Base-by-base conservation (phyloP, 2,888 invertebrate genomes). In the Linnaemya vulpina region DNA sequence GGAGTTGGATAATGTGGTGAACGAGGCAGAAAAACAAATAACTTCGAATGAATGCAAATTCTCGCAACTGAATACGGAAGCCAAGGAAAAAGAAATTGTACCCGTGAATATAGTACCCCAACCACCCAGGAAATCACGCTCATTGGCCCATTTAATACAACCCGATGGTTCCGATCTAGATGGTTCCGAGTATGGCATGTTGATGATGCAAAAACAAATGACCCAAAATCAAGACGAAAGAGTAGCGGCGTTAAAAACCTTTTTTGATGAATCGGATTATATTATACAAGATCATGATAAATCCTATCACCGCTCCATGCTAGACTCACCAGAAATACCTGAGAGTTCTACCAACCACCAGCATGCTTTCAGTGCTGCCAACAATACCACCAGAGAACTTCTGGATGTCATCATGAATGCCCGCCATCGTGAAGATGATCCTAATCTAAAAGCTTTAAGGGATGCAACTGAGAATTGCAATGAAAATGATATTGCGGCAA, bases 1-100 rank as follows among this genome's bases (percentile, higher is more conserved):
- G 91, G 97, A 97, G 91, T 92, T 97, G 49, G 94, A 96, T 87
- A 97, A 96, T 88, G 97, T 97, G 85, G 96, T 97, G 0, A 97
- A 96, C 89, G 96, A 97, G 88, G 97, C 96, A 0, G 96, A 97
- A 92, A 95, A 96, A 0, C 95, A 96, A 91, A 91, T 92, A 10
- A 87, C 88, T 11, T 89, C 87, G n/a, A 85, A 75, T 71, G 85
- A 81, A 73, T 51, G 75, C 25, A 86, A 63, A 20, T 85, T 84
- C 15, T 75, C 74, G 1, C 84, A 83, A 11, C 49, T 87, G 88
- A 90, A 77, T 88, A 88, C 84, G 84, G 73, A 89, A 67, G 80
- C 89, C 4, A 90, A 90, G 81, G 96, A 96, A 89, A 93, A 94
- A 55, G 95, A 96, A 88, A 96, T 96, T 63, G 94, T 97, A 1